phyloP scores from a whole-genome alignment of 2,113 vertebrate species.

The Syngnathus floridae region DNA sequence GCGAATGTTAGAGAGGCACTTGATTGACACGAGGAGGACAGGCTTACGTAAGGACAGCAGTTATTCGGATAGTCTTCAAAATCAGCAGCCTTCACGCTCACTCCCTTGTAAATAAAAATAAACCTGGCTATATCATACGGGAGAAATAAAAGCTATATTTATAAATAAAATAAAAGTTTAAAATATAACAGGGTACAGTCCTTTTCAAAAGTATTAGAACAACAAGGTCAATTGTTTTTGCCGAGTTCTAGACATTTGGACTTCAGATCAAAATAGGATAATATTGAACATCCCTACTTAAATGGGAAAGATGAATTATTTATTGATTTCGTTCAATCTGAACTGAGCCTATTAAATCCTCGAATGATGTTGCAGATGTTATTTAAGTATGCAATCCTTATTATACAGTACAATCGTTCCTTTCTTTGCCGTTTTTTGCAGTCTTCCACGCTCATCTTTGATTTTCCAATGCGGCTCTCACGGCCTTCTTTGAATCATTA shows the following conservation, averaged over 20 bases:
- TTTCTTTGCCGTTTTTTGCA: neutral
- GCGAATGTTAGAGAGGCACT: neutral
- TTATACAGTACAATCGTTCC: neutral
- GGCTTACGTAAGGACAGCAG: neutral
- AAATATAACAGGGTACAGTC: too few species aligned
- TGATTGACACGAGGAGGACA: neutral
- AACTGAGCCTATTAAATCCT: neutral
- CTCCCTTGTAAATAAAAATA: too few species aligned
- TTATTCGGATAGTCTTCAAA: neutral
- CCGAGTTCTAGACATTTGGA: too few species aligned
- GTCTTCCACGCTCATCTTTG: neutral
- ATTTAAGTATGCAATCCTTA: neutral
- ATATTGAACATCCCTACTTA: too few species aligned
- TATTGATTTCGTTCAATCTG: neutral
- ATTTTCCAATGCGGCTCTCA: neutral
- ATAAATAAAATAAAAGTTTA: too few species aligned
- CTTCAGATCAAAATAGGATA: too few species aligned
- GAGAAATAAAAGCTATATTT: too few species aligned
- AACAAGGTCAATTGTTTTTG: too few species aligned
- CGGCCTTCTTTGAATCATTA: conserved; percentile 1
- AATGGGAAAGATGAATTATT: neutral
- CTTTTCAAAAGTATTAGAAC: too few species aligned
- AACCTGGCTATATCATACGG: too few species aligned
- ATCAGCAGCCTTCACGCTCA: neutral
- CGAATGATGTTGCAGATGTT: neutral